A percentile compares a stretch with the other conserved stretches of the same genome.
Evolutionary conservation across 2,113 vertebrate species (phyloP).

Genomic region (Leptodactylus fuscus): DNA sequence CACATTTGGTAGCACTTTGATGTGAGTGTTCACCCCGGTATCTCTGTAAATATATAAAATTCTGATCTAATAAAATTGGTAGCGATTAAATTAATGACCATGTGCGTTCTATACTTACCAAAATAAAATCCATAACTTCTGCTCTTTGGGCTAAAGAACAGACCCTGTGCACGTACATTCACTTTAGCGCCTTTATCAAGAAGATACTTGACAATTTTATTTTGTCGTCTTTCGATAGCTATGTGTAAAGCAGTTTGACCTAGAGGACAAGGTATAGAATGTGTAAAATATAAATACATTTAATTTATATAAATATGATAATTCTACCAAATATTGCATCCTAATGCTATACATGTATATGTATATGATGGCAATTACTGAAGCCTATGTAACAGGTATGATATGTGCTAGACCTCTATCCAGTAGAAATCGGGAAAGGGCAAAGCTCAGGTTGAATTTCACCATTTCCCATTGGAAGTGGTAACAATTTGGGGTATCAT

Average conservation of each 20-base stretch:
- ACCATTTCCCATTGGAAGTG: too few relatives aligned
- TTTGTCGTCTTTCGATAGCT: constrained; percentile 79
- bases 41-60: too few relatives aligned
- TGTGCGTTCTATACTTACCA: constrained; percentile 65
- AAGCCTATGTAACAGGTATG: too few relatives aligned
- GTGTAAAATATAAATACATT: too few relatives aligned
- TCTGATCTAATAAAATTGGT: background rate
- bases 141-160: constrained; percentile 81
- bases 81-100: background rate
- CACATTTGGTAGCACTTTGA: too few relatives aligned
- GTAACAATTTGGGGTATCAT: too few relatives aligned
- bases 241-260: constrained; percentile 83
- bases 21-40: too few relatives aligned
- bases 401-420: too few relatives aligned
- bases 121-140: constrained; percentile 83
- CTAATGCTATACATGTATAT: background rate
- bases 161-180: constrained; percentile 75
- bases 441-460: too few relatives aligned
- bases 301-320: background rate
- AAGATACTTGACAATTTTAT: constrained; percentile 73
- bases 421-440: too few relatives aligned
- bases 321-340: background rate
- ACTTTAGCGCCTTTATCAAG: constrained; percentile 79
- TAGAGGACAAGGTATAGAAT: constrained; percentile 57
- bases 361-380: too few relatives aligned